phyloP scores from a whole-genome alignment of 2,797 vertebrate species.

The Oceanodroma leucorhoa region DNA sequence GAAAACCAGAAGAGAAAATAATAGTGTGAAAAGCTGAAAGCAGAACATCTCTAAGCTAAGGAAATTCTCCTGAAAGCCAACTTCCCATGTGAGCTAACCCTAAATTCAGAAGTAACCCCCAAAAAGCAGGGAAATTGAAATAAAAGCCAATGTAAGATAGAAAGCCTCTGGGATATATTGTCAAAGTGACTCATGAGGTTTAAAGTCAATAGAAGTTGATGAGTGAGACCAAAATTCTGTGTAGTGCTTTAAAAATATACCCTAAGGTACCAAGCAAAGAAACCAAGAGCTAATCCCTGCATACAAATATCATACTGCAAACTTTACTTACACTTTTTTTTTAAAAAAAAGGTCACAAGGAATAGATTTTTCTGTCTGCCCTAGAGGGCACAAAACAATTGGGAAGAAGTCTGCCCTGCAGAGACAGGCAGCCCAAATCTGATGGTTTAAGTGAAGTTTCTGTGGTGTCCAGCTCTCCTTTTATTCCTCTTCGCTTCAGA shows the following conservation, averaged over 20 bases:
- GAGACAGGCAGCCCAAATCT: background rate
- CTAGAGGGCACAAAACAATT: background rate
- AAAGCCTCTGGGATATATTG: slow-evolving; percentile 48
- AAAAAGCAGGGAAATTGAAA: slow-evolving; percentile 13
- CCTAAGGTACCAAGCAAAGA: slow-evolving; percentile 45
- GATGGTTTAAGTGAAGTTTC: background rate
- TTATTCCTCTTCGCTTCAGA: background rate
- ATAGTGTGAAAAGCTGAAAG: background rate
- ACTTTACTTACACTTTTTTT: background rate
- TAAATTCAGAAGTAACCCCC: slow-evolving; percentile 11
- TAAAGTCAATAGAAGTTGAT: slow-evolving; percentile 66
- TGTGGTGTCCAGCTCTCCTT: background rate
- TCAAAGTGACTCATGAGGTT: slow-evolving; percentile 64
- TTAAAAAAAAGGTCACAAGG: background rate
- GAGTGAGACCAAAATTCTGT: slow-evolving; percentile 10
- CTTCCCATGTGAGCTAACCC: background rate
- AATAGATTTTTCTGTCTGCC: slow-evolving; percentile 1
- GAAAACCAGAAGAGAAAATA: background rate
- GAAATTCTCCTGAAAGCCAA: background rate
- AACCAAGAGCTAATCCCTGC: slow-evolving; percentile 40
- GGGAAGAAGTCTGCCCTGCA: background rate
- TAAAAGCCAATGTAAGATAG: slow-evolving; percentile 28
- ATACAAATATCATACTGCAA: slow-evolving; percentile 29
- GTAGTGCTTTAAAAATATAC: slow-evolving; percentile 50
- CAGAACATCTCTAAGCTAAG: background rate